Conservation (phyloP, 2,888 invertebrate species). For the Lasioglossum calceatum region DNA sequence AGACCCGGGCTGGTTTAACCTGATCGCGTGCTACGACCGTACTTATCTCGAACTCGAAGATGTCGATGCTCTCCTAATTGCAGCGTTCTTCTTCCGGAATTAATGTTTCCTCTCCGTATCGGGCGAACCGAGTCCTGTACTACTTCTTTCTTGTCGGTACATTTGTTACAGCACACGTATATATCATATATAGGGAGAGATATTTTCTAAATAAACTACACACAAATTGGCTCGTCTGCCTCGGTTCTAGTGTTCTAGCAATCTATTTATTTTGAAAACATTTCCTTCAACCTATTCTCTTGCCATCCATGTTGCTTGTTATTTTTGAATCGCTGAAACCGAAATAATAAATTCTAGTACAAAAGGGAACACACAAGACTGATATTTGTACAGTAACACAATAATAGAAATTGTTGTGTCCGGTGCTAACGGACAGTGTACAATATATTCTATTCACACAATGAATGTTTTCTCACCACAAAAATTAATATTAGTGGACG, state of each 20-base stretch:
- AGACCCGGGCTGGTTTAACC: slow-evolving; percentile 16
- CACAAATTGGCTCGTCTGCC: too few species aligned
- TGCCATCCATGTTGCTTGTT: too few species aligned
- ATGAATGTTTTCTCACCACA: too few species aligned
- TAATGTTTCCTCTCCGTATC: background rate
- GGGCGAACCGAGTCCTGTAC: background rate
- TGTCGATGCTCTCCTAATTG: slow-evolving; percentile 11
- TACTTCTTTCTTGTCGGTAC: background rate
- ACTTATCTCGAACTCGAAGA: slow-evolving; percentile 9
- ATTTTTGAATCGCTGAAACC: too few species aligned
- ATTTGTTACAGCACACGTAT: background rate
- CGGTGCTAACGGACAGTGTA: too few species aligned
- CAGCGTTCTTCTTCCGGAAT: background rate
- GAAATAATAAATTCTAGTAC: background rate
- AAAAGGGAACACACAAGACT: background rate
- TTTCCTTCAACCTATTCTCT: too few species aligned
- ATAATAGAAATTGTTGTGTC: too few species aligned
- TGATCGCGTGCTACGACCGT: slow-evolving; percentile 12
- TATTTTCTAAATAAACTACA: too few species aligned
- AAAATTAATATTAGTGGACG: too few species aligned
- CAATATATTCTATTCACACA: too few species aligned
- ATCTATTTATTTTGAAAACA: background rate
- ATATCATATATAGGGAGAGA: background rate
- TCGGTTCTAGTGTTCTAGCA: too few species aligned
- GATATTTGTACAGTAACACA: background rate